Evolutionary conservation across 2,888 invertebrate genomes (phyloP).

Genomic region (Eilema sororculum): DNA sequence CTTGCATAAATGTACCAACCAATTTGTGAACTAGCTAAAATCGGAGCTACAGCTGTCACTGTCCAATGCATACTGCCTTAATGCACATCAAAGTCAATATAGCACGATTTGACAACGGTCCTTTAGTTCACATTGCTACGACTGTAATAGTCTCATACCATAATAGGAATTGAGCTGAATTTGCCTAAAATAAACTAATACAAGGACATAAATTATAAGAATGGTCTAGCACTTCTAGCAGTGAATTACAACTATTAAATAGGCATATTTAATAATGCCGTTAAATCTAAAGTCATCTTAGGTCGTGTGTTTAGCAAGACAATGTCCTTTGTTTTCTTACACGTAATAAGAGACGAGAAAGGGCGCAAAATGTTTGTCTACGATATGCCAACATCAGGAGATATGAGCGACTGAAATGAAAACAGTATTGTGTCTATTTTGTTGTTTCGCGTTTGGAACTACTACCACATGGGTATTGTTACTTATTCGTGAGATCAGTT

Average conservation of each 20-base stretch:
- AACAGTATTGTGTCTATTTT: conserved; percentile 50
- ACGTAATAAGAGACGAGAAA: conserved; percentile 56
- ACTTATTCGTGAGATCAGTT: conserved; percentile 28
- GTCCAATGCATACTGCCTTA: too few relatives aligned
- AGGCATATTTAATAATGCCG: too few relatives aligned
- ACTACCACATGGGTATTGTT: conserved; percentile 29
- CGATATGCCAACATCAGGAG: conserved; percentile 56
- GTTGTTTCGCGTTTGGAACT: conserved; percentile 39
- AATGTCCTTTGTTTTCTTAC: conserved; percentile 9
- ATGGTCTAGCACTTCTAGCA: neutral
- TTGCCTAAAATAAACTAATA: too few relatives aligned
- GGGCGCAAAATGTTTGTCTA: conserved; percentile 63
- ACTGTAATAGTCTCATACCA: too few relatives aligned
- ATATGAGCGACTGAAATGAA: conserved; percentile 66
- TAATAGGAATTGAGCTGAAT: too few relatives aligned
- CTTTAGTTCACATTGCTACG: too few relatives aligned
- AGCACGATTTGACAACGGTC: too few relatives aligned
- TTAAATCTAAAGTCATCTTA: neutral
- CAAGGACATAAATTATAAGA: neutral
- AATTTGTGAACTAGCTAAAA: too few relatives aligned
- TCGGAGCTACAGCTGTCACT: too few relatives aligned
- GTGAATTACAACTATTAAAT: neutral
- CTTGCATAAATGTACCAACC: too few relatives aligned
- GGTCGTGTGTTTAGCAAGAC: conserved; percentile 25
- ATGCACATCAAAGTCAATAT: too few relatives aligned